Evolutionary conservation across 1,140 invertebrate species (phyloP).

Genomic region (Heliconius eleuchia): DNA sequence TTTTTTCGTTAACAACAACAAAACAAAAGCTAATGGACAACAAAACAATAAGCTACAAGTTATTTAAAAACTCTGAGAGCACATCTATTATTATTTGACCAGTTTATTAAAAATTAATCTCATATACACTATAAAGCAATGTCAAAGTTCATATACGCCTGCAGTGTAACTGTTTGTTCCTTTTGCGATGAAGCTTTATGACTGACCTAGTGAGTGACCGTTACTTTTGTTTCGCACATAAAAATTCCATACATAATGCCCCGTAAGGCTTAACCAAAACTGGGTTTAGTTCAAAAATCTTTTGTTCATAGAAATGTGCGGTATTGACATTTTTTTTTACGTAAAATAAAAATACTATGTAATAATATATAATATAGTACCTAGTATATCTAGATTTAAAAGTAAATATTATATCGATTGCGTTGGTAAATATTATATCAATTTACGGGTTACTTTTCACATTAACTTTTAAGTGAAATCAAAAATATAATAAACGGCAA

Average conservation of each 20-base stretch:
- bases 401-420: too few species aligned
- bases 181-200: not conserved
- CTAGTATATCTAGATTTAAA: too few species aligned
- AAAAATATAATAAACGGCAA: too few species aligned
- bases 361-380: too few species aligned
- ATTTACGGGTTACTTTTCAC: too few species aligned
- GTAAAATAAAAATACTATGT: too few species aligned
- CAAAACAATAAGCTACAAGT: not conserved
- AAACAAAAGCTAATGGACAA: not conserved
- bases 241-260: not conserved
- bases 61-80: too few species aligned
- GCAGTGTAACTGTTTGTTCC: not conserved
- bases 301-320: too few species aligned
- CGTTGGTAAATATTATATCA: too few species aligned
- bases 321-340: too few species aligned
- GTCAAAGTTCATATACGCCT: not conserved
- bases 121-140: not conserved
- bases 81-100: not conserved
- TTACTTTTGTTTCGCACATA: not conserved
- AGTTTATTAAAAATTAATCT: not conserved
- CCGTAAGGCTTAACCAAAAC: not conserved
- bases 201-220: not conserved
- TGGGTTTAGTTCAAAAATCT: not conserved
- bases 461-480: too few species aligned
- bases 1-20: too few species aligned